Percentiles rank a stretch among this genome's conserved stretches.
Conservation (phyloP, 2,888 invertebrate species). For the Acronicta aceris region DNA sequence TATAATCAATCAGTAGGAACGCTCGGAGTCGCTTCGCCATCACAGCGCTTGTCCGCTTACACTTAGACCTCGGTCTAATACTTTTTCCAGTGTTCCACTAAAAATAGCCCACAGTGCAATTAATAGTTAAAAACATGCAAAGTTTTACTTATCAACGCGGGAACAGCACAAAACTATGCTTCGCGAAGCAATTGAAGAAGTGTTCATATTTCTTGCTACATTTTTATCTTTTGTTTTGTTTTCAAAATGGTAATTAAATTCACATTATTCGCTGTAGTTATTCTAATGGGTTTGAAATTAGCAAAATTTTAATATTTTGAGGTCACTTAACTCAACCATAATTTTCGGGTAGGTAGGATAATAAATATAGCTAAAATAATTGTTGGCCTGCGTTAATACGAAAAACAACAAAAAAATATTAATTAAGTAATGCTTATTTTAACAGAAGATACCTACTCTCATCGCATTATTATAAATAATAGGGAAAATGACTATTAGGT, state of each 20-base stretch:
- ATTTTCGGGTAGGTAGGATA: no score
- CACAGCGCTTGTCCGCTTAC: not conserved
- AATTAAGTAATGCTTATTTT: no score
- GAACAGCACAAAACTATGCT: constrained; percentile 23
- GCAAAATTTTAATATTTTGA: not conserved
- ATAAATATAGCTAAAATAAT: no score
- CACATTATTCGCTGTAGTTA: constrained; percentile 17
- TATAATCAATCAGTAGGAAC: no score
- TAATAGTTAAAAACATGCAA: constrained; percentile 58
- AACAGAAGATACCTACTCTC: no score
- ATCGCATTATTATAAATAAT: no score
- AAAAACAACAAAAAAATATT: no score
- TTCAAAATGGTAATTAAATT: constrained; percentile 28
- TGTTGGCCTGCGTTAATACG: no score
- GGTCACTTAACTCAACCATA: no score
- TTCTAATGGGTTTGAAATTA: constrained; percentile 6
- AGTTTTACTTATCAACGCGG: constrained; percentile 42
- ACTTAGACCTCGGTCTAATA: not conserved
- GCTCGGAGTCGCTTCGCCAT: no score
- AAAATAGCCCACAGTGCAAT: constrained; percentile 42
- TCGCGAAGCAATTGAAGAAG: constrained; percentile 18
- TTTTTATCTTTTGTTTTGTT: constrained; percentile 26
- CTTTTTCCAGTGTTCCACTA: constrained; percentile 15
- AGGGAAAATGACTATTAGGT: no score
- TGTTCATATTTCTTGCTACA: constrained; percentile 12